Conservation (phyloP, 2,113 vertebrate genomes). For the Cebus imitator region DNA sequence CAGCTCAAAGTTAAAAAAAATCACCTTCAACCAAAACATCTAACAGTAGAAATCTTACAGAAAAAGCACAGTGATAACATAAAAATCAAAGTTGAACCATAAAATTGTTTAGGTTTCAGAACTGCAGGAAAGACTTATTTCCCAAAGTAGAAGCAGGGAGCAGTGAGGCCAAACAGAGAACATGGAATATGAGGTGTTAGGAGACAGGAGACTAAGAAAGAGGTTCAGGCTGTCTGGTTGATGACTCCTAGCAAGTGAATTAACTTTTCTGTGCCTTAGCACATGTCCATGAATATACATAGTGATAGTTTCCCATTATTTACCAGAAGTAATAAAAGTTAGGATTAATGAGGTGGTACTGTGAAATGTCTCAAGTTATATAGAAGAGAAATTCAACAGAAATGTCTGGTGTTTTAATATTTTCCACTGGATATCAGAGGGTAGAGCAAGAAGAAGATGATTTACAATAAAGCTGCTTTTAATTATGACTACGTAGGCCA, state of each 20-base stretch:
- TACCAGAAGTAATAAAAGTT: slow-evolving; percentile 22
- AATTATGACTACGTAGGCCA: slow-evolving; percentile 29
- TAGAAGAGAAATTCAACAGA: slow-evolving; percentile 36
- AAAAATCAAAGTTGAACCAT: not conserved
- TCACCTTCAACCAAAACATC: not conserved
- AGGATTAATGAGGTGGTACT: slow-evolving; percentile 45
- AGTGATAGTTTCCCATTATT: slow-evolving; percentile 21
- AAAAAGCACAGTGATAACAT: not conserved
- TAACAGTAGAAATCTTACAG: not conserved
- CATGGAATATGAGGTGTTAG: fast-evolving
- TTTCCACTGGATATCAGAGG: slow-evolving; percentile 5
- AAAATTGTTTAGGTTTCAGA: not conserved
- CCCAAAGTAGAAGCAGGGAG: not conserved
- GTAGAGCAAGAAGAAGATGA: not conserved
- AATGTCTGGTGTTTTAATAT: slow-evolving; percentile 36
- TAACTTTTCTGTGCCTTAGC: slow-evolving; percentile 32
- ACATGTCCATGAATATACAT: not conserved
- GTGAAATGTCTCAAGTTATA: slow-evolving; percentile 30
- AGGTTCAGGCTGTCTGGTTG: not conserved
- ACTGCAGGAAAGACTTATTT: not conserved
- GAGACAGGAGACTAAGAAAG: not conserved
- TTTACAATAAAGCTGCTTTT: slow-evolving; percentile 7
- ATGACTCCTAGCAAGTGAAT: slow-evolving; percentile 19
- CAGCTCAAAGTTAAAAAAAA: not conserved
- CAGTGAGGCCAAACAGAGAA: not conserved